Evolutionary conservation across 1,140 invertebrate genomes (phyloP), one percentile per base, ranked within the genome.

Genomic region (Drosophila gunungcola): DNA sequence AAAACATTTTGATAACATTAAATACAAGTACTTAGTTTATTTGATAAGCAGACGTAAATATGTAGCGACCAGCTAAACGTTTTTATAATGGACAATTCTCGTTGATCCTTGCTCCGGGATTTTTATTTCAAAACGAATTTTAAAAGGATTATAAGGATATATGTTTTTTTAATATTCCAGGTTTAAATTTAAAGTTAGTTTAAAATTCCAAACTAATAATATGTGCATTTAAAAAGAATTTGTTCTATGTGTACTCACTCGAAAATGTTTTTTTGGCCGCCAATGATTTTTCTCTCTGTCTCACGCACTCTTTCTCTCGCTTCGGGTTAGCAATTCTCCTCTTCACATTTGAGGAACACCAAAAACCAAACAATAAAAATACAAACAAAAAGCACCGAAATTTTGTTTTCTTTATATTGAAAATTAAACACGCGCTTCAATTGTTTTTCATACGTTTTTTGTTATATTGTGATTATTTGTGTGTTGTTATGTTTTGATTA

Each of bases 361-460:
- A 52, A 60, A 43, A 60, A 45, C 54, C 43, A 70, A 72, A 69
- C 54, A 73, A 60, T 51, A 73, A 70, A 60, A 68, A 65, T 62
- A 69, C 43, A 73, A 72, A 73, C 68, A 53, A 60, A 72, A 69
- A 46, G 41, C 63, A 69, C 67, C n/a, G 34, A 58, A 72, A 11
- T 48, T 27, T 60, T 38, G 51, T 21, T 42, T 41, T 55, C 41
- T 51, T 36, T 41, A 16, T 36, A 25, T 60, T 52, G 16, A 41
- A 32, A 61, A 72, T 73, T 73, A 38, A 61, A 54, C 69, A 73
- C 69, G 69, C 68, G 55, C 27, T 72, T 73, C 39, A 32, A 68
- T 78, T 58, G 73, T 52, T 75, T 57, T 54, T 70, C 25, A 11
- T 27, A 39, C n/a, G 21, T 21, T 64, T 53, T 56, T 25, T 36